phyloP scores from a whole-genome alignment of 2,888 invertebrate genomes.

The Microchrysa polita region DNA sequence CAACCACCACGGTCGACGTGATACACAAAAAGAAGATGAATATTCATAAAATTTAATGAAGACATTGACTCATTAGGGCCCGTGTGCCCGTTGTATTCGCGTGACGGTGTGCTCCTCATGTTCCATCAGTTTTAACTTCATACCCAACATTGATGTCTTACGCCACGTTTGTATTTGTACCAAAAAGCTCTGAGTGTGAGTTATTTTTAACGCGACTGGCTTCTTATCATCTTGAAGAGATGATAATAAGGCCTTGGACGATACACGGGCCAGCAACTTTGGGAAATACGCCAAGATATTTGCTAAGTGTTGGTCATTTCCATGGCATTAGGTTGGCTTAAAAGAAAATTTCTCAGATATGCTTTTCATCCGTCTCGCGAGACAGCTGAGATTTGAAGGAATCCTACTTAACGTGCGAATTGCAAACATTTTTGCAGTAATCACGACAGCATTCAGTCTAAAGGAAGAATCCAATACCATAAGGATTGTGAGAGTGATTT shows the following conservation, averaged over 20 bases:
- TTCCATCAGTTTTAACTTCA: not conserved
- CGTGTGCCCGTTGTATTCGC: too few species aligned
- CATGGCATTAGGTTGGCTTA: not conserved
- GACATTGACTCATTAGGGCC: slow-evolving; percentile 29
- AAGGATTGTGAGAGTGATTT: too few species aligned
- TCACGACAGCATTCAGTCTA: too few species aligned
- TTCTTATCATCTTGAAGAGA: not conserved
- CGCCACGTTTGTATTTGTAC: too few species aligned
- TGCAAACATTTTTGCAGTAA: too few species aligned
- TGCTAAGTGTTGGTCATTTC: slow-evolving; percentile 4
- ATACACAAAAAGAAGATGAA: slow-evolving; percentile 13
- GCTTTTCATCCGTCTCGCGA: not conserved
- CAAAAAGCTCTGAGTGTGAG: too few species aligned
- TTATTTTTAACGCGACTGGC: too few species aligned
- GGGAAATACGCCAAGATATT: not conserved
- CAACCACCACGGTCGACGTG: not conserved
- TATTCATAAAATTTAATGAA: slow-evolving; percentile 40
- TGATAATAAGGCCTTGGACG: not conserved
- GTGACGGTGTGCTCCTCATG: not conserved
- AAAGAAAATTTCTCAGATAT: not conserved
- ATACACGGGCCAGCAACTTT: not conserved
- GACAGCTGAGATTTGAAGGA: not conserved
- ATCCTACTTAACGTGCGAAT: not conserved
- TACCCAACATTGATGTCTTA: too few species aligned
- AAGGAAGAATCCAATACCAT: too few species aligned